phyloP scores from a whole-genome alignment of 2,888 invertebrate species.

The Zeuzera pyrina region DNA sequence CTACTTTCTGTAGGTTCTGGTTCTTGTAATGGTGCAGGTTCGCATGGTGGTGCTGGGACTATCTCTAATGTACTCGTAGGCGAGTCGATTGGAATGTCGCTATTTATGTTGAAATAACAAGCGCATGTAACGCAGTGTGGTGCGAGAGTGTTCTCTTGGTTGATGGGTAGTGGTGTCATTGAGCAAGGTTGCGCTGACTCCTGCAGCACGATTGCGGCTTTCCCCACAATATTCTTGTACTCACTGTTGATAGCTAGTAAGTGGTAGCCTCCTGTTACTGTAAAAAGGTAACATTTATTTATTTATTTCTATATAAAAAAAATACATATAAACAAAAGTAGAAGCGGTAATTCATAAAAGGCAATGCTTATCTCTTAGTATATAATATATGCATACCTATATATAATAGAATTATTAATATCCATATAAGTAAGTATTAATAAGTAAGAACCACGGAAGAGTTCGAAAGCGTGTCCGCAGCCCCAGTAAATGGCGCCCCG shows the following conservation, averaged over 20 bases:
- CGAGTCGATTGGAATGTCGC: neutral
- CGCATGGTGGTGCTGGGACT: too few relatives aligned
- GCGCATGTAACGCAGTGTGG: slow-evolving; percentile 3
- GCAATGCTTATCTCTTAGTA: neutral
- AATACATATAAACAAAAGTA: too few relatives aligned
- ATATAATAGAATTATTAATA: slow-evolving; percentile 5
- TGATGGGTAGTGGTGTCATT: neutral
- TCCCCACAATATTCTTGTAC: slow-evolving; percentile 14
- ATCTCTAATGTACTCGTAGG: slow-evolving; percentile 5
- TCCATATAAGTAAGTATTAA: too few relatives aligned
- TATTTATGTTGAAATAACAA: neutral
- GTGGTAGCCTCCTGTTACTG: slow-evolving; percentile 15
- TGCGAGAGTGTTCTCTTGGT: neutral
- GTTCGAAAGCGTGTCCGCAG: too few relatives aligned
- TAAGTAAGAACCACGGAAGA: too few relatives aligned
- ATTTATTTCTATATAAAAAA: slow-evolving; percentile 8
- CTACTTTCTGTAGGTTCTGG: too few relatives aligned
- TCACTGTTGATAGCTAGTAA: slow-evolving; percentile 14
- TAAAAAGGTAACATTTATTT: slow-evolving; percentile 4
- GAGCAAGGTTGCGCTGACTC: neutral
- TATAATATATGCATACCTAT: neutral
- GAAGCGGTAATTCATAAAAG: too few relatives aligned
- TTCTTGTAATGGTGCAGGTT: too few relatives aligned
- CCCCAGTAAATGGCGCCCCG: too few relatives aligned
- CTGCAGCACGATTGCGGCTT: slow-evolving; percentile 10